These are phyloP conservation scores for Meandrina meandrites DNA, from an alignment of 92 coral and sea anemone genomes.

Conservation along the genomic window DNA sequence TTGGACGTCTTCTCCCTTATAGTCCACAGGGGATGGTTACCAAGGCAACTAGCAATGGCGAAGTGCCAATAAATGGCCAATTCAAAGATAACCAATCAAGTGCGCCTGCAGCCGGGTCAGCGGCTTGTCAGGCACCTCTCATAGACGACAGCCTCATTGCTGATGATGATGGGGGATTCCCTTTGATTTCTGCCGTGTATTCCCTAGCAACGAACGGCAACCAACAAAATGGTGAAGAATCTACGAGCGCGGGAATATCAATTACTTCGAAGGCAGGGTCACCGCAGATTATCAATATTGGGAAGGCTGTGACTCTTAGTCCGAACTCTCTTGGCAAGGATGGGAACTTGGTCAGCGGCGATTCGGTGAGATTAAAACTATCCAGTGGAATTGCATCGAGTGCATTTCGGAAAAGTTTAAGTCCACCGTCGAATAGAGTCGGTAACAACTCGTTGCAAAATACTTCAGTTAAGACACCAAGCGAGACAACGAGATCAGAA, in stretches of 20 bases:
- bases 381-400: neutral
- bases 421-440: neutral
- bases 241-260: neutral
- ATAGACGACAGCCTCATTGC: conserved; percentile 74
- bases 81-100: neutral
- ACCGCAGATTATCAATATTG: neutral
- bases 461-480: neutral
- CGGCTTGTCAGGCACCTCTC: conserved; percentile 36
- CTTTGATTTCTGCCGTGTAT: conserved; percentile 78
- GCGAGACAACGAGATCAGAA: neutral
- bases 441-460: neutral
- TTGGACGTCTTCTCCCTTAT: neutral
- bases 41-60: neutral
- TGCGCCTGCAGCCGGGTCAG: neutral
- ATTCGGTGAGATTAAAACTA: neutral
- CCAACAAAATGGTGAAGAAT: conserved; percentile 5
- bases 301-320: neutral
- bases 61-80: conserved; percentile 4
- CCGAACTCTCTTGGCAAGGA: neutral
- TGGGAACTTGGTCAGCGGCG: neutral
- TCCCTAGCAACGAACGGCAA: conserved; percentile 62
- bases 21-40: neutral
- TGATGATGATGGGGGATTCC: conserved; percentile 73
- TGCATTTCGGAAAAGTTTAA: neutral
- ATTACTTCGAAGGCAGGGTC: conserved; percentile 1